Base-by-base conservation (phyloP, 2,888 invertebrate species). In the Pristionchus mayeri region DNA sequence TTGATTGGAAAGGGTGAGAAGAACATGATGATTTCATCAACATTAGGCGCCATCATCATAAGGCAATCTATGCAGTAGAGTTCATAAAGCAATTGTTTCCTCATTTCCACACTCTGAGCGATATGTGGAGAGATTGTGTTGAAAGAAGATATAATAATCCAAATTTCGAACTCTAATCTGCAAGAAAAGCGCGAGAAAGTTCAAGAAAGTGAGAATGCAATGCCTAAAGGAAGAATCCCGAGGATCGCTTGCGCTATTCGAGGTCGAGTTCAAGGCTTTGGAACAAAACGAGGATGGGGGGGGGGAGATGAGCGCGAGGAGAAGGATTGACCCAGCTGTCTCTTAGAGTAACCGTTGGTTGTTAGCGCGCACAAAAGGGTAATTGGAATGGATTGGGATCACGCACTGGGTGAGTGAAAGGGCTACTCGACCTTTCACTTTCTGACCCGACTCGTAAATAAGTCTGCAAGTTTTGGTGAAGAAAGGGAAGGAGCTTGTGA, bases 211-310 rank as follows among this genome's bases (percentile, higher is more conserved):
- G 44, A 71, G 40, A 71, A 24, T 24, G 71, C n/a, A 67, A 67
- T 37, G 67, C 21, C 16, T 48, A 3, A 21, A 37, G 27, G 30
- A 34, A 50, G 27, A 75, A 78, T 27, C 18, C 76, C 76, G 30
- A 78, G 50, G 76, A 78, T 48, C 27, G 30, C 16, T 13, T 44
- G 44, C 40, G 40, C 37, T 48, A 34, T 78, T 50, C 76, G 50
- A 78, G 76, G 71, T 71, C 71, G 71, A 44, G 71, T 71, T 40
- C 76, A 78, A 78, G 76, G 76, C 18, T 18, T 30, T 48, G n/a
- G 16, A 75, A 48, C 44, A n/a, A n/a, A n/a, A n/a, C n/a, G 24
- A 27, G 57, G 37, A 34, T 27, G 37, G 7, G n/a, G 30, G 52
- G 27, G 27, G 6, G 30, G 37, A 52, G n/a, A 48, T 27, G 16